Percentiles rank a stretch among this genome's conserved stretches.
Conservation (phyloP, 2,888 invertebrate species). For the Eristalis arbustorum region DNA sequence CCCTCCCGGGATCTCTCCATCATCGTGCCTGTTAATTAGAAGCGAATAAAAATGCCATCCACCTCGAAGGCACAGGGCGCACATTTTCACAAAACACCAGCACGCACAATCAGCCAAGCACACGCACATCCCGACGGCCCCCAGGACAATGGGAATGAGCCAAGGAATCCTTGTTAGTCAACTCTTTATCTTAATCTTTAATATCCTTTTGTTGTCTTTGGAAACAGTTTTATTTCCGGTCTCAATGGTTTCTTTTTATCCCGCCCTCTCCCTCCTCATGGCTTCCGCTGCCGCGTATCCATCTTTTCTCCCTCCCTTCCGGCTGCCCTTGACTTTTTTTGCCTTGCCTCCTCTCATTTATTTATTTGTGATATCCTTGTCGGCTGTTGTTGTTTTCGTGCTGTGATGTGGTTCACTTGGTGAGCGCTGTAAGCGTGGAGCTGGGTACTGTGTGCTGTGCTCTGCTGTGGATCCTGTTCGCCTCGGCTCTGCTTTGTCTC, state of each 20-base stretch:
- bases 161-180: constrained; percentile 66
- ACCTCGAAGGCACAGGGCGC: constrained; percentile 10
- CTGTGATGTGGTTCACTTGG: constrained; percentile 4
- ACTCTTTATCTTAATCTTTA: constrained; percentile 71
- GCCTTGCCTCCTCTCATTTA: constrained; percentile 40
- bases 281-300: constrained; percentile 27
- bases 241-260: constrained; percentile 46
- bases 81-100: constrained; percentile 25
- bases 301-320: constrained; percentile 1
- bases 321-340: not conserved
- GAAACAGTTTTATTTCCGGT: constrained; percentile 66
- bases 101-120: constrained; percentile 50
- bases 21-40: constrained; percentile 63
- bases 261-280: not conserved
- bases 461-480: constrained; percentile 36
- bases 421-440: not conserved
- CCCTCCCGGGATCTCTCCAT: constrained; percentile 38
- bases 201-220: constrained; percentile 70
- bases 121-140: not conserved
- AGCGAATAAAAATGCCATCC: constrained; percentile 58
- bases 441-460: too few species aligned
- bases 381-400: constrained; percentile 32
- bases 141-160: not conserved
- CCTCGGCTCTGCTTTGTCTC: constrained; percentile 15
- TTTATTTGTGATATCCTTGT: constrained; percentile 59